Evolutionary conservation across 2,888 invertebrate species (phyloP).

Genomic region (Hirtodrosophila cameraria): DNA sequence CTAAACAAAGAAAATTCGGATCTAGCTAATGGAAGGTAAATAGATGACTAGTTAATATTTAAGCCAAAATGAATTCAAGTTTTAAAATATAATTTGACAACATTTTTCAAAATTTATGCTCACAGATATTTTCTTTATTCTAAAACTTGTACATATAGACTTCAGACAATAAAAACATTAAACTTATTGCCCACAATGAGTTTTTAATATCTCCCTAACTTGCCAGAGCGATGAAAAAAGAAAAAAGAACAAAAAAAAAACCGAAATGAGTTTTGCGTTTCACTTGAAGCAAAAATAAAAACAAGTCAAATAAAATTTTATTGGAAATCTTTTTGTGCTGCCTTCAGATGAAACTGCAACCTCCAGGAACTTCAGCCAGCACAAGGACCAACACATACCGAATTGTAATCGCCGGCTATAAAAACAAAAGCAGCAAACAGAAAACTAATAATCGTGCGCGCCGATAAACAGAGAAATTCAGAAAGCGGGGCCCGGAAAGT

Average conservation of each 20-base stretch:
- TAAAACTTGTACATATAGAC: constrained; percentile 17
- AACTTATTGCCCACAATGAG: constrained; percentile 55
- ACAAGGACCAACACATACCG: constrained; percentile 46
- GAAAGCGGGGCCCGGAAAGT: constrained; percentile 17
- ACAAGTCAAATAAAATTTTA: constrained; percentile 75
- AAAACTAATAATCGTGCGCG: constrained; percentile 77
- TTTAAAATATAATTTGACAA: too few species aligned
- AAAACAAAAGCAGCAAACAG: constrained; percentile 71
- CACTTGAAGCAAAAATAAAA: constrained; percentile 48
- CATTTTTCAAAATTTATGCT: too few species aligned
- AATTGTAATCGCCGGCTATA: constrained; percentile 78
- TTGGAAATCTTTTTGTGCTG: constrained; percentile 62
- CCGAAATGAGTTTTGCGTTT: constrained; percentile 49
- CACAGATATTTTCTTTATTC: constrained; percentile 7
- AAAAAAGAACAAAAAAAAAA: constrained; percentile 1
- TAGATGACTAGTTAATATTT: too few species aligned
- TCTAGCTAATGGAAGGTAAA: too few species aligned
- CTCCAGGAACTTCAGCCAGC: constrained; percentile 11
- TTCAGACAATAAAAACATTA: constrained; percentile 19
- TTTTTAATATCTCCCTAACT: constrained; percentile 66
- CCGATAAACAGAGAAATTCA: constrained; percentile 74
- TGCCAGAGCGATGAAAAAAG: neutral
- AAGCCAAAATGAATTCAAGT: too few species aligned
- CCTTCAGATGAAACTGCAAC: constrained; percentile 7
- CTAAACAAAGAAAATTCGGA: too few species aligned